Evolutionary conservation across 2,888 invertebrate genomes (phyloP).

Genomic region (Deroplatys truncata): DNA sequence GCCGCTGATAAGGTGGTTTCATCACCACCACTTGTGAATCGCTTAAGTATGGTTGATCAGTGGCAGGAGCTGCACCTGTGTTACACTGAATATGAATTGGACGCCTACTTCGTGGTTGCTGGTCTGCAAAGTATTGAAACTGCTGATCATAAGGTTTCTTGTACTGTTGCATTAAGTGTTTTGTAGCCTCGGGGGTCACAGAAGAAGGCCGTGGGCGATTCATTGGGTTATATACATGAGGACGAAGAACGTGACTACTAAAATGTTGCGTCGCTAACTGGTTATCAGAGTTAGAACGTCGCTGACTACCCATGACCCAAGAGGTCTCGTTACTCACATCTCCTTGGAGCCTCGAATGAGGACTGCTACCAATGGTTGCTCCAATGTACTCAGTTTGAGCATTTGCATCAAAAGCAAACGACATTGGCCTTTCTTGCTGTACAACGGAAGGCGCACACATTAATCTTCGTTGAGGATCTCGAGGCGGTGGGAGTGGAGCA

Average conservation of each 20-base stretch:
- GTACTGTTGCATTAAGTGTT: not conserved
- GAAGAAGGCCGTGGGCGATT: constrained; percentile 42
- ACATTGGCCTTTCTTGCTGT: constrained; percentile 47
- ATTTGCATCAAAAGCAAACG: constrained; percentile 48
- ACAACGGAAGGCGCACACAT: constrained; percentile 42
- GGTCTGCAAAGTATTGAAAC: constrained; percentile 66
- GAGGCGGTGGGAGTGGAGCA: constrained; percentile 70
- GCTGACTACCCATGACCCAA: not conserved
- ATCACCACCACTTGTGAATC: constrained; percentile 47
- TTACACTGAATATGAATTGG: constrained; percentile 58
- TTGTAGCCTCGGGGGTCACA: constrained; percentile 41
- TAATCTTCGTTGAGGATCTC: constrained; percentile 64
- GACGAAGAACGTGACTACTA: not conserved
- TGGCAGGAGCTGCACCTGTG: constrained; percentile 27
- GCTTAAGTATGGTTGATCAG: constrained; percentile 47
- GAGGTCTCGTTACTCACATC: not conserved
- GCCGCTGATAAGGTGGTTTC: constrained; percentile 27
- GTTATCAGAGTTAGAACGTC: constrained; percentile 31
- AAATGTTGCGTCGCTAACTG: constrained; percentile 19
- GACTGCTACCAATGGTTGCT: not conserved
- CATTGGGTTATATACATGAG: constrained; percentile 31
- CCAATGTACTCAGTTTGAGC: not conserved
- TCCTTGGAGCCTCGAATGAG: not conserved
- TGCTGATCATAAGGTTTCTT: not conserved
- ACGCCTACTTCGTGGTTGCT: constrained; percentile 66